Percentiles rank a stretch among this genome's conserved stretches.
Conservation (phyloP, 53 echinoderm and acorn worm genomes). For the Echinometra lucunter region DNA sequence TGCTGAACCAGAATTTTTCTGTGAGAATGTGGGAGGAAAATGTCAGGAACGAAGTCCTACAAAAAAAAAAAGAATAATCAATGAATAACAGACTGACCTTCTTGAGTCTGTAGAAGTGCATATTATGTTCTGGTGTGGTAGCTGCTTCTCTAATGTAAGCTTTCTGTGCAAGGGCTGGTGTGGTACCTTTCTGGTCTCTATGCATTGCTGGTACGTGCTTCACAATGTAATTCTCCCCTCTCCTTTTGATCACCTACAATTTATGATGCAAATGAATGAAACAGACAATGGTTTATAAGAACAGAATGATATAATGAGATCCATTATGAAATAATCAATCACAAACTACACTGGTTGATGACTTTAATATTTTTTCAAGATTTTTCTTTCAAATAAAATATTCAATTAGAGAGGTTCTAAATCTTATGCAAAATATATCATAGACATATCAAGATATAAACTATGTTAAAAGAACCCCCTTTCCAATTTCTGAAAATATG, state of each 20-base stretch:
- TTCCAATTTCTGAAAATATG: too few relatives aligned
- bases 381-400: too few relatives aligned
- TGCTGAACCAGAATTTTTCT: neutral
- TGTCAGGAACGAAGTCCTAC: neutral
- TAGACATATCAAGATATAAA: too few relatives aligned
- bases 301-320: neutral
- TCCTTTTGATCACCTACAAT: constrained; percentile 89
- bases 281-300: neutral
- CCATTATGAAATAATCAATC: too few relatives aligned
- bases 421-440: too few relatives aligned
- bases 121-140: constrained; percentile 87
- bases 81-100: constrained; percentile 71
- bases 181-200: constrained; percentile 90
- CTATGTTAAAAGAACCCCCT: too few relatives aligned
- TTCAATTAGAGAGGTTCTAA: too few relatives aligned
- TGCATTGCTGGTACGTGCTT: constrained; percentile 98
- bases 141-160: constrained; percentile 96
- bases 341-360: too few relatives aligned
- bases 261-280: neutral
- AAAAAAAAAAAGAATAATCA: neutral
- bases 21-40: neutral
- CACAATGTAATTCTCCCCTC: constrained; percentile 93
- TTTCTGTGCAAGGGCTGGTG: constrained; percentile 84
- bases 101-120: constrained; percentile 99
- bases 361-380: too few relatives aligned